Conservation (phyloP, 2,797 vertebrate genomes). For the Sciurus carolinensis region DNA sequence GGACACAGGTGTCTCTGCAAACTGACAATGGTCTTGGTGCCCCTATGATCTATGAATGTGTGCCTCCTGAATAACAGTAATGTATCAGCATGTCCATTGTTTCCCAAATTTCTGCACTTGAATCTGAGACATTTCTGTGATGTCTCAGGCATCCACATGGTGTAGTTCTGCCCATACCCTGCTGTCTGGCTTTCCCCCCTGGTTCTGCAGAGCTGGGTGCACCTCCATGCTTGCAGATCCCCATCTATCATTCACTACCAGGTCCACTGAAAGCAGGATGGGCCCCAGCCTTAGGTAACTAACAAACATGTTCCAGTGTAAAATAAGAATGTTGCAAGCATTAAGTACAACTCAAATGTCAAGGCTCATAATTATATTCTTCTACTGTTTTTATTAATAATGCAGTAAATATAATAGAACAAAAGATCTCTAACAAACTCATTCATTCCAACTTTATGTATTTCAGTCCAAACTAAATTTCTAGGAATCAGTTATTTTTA, state of each 20-base stretch:
- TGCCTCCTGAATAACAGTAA: not conserved
- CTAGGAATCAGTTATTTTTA: not conserved
- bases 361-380: not conserved
- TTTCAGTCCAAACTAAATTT: not conserved
- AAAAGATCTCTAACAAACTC: slow-evolving; percentile 21
- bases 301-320: not conserved
- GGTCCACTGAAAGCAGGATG: not conserved
- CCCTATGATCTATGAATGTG: too few species aligned
- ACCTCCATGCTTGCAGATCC: fast-evolving
- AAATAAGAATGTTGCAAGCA: not conserved
- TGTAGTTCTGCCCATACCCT: not conserved
- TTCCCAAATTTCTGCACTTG: not conserved
- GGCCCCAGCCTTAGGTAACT: not conserved
- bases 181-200: not conserved
- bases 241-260: not conserved
- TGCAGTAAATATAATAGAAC: not conserved
- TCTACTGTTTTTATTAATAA: not conserved
- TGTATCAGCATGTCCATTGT: not conserved
- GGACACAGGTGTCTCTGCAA: not conserved
- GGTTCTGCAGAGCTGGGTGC: not conserved
- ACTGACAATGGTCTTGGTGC: not conserved
- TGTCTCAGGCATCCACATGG: not conserved
- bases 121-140: not conserved
- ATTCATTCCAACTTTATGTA: not conserved
- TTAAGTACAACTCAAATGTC: not conserved